Conservation (phyloP, 2,113 vertebrate genomes). For the Gobius niger region DNA sequence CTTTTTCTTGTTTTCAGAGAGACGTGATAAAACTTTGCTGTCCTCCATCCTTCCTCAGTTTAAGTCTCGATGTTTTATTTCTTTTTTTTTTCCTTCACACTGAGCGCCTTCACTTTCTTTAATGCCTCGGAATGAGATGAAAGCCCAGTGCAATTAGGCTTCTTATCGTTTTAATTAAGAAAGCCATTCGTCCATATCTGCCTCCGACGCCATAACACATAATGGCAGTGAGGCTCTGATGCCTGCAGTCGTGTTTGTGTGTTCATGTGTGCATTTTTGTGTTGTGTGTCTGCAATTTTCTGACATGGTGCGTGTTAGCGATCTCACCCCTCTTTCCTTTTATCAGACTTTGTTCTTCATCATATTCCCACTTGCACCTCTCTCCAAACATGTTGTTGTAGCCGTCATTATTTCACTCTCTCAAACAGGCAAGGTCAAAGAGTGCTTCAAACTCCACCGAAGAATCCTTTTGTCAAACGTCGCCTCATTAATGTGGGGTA, state of each 20-base stretch:
- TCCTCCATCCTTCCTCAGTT: slow-evolving; percentile 54
- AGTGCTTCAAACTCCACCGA: slow-evolving; percentile 60
- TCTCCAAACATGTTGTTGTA: slow-evolving; percentile 60
- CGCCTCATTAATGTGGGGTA: slow-evolving; percentile 33
- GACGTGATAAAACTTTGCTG: slow-evolving; percentile 41
- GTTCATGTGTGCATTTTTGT: slow-evolving; percentile 12
- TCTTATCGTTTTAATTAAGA: slow-evolving; percentile 85
- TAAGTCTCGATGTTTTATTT: slow-evolving; percentile 66
- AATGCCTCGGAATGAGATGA: slow-evolving; percentile 73
- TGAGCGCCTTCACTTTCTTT: slow-evolving; percentile 68
- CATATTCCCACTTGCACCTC: slow-evolving; percentile 64
- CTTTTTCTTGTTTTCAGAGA: slow-evolving; percentile 42
- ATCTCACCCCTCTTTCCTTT: slow-evolving; percentile 56
- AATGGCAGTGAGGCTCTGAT: slow-evolving; percentile 70
- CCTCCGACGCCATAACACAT: slow-evolving; percentile 72
- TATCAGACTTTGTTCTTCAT: slow-evolving; percentile 68
- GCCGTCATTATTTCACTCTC: slow-evolving; percentile 56
- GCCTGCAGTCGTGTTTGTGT: slow-evolving; percentile 61
- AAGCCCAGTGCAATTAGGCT: slow-evolving; percentile 78
- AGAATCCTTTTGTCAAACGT: slow-evolving; percentile 45
- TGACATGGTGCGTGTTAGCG: slow-evolving; percentile 67
- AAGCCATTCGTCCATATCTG: slow-evolving; percentile 78
- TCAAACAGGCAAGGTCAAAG: slow-evolving; percentile 72
- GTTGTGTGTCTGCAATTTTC: slow-evolving; percentile 31
- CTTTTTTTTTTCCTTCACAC: slow-evolving; percentile 49